Evolutionary conservation across 1,140 invertebrate species (phyloP).

Genomic region (Bilobella aurantiaca): DNA sequence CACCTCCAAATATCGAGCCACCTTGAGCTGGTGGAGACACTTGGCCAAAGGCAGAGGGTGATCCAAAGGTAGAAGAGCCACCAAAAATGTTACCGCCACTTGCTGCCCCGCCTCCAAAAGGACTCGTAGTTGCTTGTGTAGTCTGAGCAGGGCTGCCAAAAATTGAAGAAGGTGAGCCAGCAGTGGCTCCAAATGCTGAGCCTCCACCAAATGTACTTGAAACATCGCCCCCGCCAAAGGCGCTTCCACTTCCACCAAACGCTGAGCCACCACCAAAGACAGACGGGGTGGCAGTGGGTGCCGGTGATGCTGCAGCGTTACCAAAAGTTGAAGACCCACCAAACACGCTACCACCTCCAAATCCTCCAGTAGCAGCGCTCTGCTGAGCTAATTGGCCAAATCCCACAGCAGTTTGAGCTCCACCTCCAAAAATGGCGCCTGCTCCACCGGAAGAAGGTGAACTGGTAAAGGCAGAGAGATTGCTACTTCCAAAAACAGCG

Average conservation of each 20-base stretch:
- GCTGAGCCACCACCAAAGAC: neutral
- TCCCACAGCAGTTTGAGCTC: neutral
- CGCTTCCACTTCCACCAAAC: neutral
- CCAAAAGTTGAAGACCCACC: neutral
- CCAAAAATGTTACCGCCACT: neutral
- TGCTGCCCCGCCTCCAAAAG: neutral
- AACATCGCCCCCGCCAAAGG: neutral
- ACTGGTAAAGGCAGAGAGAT: neutral
- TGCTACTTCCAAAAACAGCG: neutral
- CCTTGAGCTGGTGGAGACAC: neutral
- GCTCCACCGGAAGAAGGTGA: neutral
- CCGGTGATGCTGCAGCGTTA: neutral
- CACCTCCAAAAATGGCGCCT: conserved; percentile 11
- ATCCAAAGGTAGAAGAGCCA: neutral
- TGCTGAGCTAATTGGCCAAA: conserved; percentile 11
- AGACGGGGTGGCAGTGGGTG: neutral
- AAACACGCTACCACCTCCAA: neutral
- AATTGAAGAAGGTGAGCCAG: neutral
- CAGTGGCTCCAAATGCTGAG: neutral
- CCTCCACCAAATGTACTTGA: neutral
- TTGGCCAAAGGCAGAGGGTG: neutral
- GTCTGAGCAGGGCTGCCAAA: neutral
- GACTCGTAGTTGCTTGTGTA: neutral
- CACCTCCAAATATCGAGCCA: conserved; percentile 1
- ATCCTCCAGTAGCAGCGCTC: neutral